phyloP scores from a whole-genome alignment of 2,888 invertebrate genomes.

The Ligdia adustata region DNA sequence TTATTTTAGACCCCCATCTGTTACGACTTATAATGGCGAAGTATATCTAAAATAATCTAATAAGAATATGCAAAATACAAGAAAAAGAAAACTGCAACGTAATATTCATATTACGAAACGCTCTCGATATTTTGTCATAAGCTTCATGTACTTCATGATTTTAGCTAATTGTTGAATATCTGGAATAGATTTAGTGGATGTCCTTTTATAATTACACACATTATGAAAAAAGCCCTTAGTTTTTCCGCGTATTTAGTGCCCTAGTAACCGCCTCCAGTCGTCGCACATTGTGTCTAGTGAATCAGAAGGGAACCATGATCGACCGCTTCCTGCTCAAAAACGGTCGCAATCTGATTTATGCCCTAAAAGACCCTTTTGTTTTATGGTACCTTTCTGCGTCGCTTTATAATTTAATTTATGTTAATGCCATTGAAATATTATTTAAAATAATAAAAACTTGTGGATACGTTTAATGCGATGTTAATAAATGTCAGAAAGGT shows the following conservation, averaged over 20 bases:
- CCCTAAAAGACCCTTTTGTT: conserved; percentile 48
- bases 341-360: conserved; percentile 70
- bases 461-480: conserved; percentile 22
- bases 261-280: conserved; percentile 38
- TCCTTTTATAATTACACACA: no score
- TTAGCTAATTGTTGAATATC: no score
- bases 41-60: no score
- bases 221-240: no score
- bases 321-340: conserved; percentile 75
- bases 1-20: no score
- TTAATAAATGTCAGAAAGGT: conserved; percentile 22
- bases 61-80: no score
- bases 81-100: no score
- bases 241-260: conserved; percentile 35
- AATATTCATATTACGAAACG: no score
- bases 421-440: conserved; percentile 19
- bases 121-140: no score
- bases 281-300: conserved; percentile 51
- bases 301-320: conserved; percentile 71
- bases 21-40: no score
- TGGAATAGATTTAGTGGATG: no score
- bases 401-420: conserved; percentile 51
- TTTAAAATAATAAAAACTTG: conserved; percentile 24
- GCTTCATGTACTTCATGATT: no score
- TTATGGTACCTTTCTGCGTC: conserved; percentile 53